These are phyloP conservation scores for Mesoligia furuncula DNA, from an alignment of 2,888 invertebrate species.

Conservation along the genomic window DNA sequence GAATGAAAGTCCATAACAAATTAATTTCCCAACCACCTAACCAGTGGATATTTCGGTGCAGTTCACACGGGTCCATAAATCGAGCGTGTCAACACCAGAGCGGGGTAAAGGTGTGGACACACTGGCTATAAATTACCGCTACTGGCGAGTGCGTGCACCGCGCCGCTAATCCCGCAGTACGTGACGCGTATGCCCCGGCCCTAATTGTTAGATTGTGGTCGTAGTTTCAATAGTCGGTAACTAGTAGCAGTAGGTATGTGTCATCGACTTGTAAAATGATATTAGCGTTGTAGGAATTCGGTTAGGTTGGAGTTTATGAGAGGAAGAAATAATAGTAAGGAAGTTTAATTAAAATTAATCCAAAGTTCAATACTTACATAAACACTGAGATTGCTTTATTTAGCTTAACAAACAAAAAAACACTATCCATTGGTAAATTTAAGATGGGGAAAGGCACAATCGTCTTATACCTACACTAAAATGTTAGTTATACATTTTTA, in stretches of 20 bases:
- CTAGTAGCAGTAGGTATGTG: slow-evolving; percentile 40
- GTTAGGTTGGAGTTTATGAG: slow-evolving; percentile 34
- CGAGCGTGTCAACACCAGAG: slow-evolving; percentile 79
- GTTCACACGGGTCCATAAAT: slow-evolving; percentile 79
- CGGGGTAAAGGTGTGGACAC: slow-evolving; percentile 84
- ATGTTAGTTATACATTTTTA: neutral
- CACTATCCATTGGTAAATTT: neutral
- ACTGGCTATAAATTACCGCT: slow-evolving; percentile 76
- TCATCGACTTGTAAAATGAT: slow-evolving; percentile 21
- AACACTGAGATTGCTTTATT: neutral
- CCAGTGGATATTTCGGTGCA: slow-evolving; percentile 68
- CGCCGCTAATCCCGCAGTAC: slow-evolving; percentile 73
- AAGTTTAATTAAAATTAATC: neutral
- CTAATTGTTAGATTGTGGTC: slow-evolving; percentile 70
- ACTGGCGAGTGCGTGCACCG: slow-evolving; percentile 75
- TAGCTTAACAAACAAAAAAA: neutral
- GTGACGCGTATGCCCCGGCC: slow-evolving; percentile 73
- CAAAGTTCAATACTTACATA: neutral
- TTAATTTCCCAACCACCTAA: slow-evolving; percentile 29
- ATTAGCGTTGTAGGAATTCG: slow-evolving; percentile 23
- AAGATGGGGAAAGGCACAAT: neutral
- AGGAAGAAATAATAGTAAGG: neutral
- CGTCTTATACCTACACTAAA: neutral
- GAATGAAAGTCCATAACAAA: slow-evolving; percentile 6
- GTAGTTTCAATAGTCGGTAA: slow-evolving; percentile 64